These are phyloP conservation scores for Diuraphis noxia DNA, from an alignment of 1,140 invertebrate genomes.

Conservation along the genomic window DNA sequence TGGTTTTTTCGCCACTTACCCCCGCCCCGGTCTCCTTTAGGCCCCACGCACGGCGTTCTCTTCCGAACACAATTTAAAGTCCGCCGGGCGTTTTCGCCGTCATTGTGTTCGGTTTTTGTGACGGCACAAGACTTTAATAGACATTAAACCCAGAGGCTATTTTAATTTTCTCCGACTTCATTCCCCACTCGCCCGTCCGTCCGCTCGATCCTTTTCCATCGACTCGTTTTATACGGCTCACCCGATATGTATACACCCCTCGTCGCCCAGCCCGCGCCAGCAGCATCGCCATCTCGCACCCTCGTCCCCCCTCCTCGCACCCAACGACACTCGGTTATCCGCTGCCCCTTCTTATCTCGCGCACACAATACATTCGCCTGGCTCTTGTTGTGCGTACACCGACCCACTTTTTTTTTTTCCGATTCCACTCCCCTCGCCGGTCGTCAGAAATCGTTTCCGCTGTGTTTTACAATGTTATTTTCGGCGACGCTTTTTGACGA, in stretches of 20 bases:
- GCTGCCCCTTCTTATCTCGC: constrained; percentile 6
- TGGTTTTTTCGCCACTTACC: constrained; percentile 48
- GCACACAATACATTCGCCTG: not conserved
- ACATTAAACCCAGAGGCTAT: constrained; percentile 54
- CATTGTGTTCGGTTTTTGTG: constrained; percentile 53
- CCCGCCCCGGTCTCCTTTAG: not conserved
- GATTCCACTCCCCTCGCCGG: not conserved
- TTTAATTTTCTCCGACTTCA: constrained; percentile 50
- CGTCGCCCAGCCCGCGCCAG: not conserved
- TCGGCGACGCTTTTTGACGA: constrained; percentile 32
- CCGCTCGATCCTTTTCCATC: not conserved
- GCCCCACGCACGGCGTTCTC: not conserved
- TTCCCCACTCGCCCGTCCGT: not conserved
- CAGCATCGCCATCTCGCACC: not conserved
- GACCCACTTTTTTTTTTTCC: not conserved
- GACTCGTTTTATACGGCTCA: constrained; percentile 27
- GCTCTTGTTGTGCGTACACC: not conserved
- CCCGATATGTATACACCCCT: constrained; percentile 25
- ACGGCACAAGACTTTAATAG: constrained; percentile 51
- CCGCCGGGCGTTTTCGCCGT: constrained; percentile 52
- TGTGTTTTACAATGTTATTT: constrained; percentile 13
- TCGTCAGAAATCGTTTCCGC: constrained; percentile 6
- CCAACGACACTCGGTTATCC: not conserved
- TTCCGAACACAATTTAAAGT: constrained; percentile 51
- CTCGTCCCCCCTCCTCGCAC: not conserved